Base-by-base conservation (phyloP, 2,888 invertebrate species). In the Ophraella communa region DNA sequence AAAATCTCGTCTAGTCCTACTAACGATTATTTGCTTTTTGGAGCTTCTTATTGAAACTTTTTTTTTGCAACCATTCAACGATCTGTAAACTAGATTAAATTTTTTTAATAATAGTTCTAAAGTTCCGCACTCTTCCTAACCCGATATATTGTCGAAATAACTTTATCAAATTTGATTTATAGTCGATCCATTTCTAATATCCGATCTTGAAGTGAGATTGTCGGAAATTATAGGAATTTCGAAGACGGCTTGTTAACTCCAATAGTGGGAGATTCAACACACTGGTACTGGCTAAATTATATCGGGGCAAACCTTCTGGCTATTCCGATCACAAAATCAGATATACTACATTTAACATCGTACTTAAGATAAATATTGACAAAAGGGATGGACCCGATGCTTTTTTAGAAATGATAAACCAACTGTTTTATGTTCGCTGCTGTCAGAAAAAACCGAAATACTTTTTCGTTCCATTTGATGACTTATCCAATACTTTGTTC, bases 291-390 rank as follows among this genome's bases (percentile, higher is more conserved):
- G 47, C 62, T 60, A 66, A 68, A 68, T 67, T 65, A 64, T 67
- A n/a, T n/a, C n/a, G 27, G 65, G 58, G 65, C 66, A 64, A 68
- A 62, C 67, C 62, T 62, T 62, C 61, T 61, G 54, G 55, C 58
- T 39, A 42, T 45, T 61, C 47, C 51, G 70, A 70, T 69, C 64
- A 67, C 64, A 53, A 39, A 60, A 27, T 45, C 45, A 57, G 67
- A 67, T 67, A 67, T 62, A 65, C 44, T 56, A 57, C 56, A 65
- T 62, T 68, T 72, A 66, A 71, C 65, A 68, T 65, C 64, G 65
- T 67, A 71, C 72, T 71, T 68, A 72, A 66, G 68, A 67, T 69
- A 68, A 70, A 66, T 70, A 72, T 72, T 70, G 72, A 72, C 72
- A 68, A 65, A 56, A 65, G 53, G 51, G 62, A 53, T 51, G 65